phyloP scores from a whole-genome alignment of 2,797 vertebrate genomes.

The Poeciliopsis gracilis region DNA sequence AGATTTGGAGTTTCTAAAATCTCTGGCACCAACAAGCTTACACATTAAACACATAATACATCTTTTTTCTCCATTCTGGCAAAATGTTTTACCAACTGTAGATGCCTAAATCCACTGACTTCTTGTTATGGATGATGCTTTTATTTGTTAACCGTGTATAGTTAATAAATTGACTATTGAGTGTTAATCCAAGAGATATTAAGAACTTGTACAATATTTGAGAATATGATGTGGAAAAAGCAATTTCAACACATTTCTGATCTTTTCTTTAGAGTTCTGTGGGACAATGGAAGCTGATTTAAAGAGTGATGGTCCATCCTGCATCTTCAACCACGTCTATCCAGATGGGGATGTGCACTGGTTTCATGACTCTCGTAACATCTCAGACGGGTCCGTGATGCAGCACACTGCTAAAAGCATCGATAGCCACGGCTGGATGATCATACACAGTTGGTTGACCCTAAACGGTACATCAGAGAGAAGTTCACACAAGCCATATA shows the following conservation, averaged over 20 bases:
- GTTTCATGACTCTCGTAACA: conserved; percentile 40
- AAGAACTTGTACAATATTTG: neutral
- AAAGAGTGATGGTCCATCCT: neutral
- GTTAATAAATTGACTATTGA: neutral
- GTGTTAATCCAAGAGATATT: neutral
- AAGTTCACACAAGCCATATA: conserved; percentile 16
- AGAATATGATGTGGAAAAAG: neutral
- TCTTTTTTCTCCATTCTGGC: neutral
- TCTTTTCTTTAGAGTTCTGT: conserved; percentile 57
- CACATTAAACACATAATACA: neutral
- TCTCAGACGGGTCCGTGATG: conserved; percentile 17
- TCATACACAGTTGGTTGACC: conserved; percentile 45
- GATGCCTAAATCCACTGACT: neutral
- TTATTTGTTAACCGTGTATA: neutral
- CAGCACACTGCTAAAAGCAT: conserved; percentile 7
- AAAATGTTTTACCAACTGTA: neutral
- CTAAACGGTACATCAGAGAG: conserved; percentile 34
- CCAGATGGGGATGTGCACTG: conserved; percentile 70
- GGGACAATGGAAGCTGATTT: rapidly evolving
- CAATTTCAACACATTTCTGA: neutral
- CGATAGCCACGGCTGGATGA: conserved; percentile 42
- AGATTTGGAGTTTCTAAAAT: neutral
- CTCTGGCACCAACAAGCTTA: neutral
- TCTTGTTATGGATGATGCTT: neutral
- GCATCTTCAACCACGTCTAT: conserved; percentile 63